Evolutionary conservation across 2,888 invertebrate species (phyloP).

Genomic region (Homarus gammarus): DNA sequence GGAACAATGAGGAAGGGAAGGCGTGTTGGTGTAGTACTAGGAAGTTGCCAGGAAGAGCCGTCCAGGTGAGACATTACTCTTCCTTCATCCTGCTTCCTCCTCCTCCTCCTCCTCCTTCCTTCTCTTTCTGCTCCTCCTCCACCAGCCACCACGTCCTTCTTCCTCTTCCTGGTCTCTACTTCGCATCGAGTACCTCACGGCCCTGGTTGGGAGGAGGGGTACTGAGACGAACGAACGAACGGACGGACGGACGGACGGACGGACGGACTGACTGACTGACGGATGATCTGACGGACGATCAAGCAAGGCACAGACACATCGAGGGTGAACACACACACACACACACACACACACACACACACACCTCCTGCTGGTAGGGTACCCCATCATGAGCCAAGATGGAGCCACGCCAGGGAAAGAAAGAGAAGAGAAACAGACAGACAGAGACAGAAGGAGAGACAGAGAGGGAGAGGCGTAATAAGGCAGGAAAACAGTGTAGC

Average conservation of each 20-base stretch:
- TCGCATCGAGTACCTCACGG: too few species aligned
- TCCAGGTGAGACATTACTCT: neutral
- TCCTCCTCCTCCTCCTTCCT: neutral
- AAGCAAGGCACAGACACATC: too few species aligned
- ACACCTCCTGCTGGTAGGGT: constrained; percentile 13
- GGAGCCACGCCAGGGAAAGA: constrained; percentile 21
- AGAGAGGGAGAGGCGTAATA: constrained; percentile 9
- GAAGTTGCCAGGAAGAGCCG: neutral
- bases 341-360: constrained; percentile 4
- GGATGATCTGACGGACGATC: too few species aligned
- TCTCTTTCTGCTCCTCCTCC: too few species aligned
- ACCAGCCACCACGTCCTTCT: too few species aligned
- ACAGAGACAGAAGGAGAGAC: too few species aligned
- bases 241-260: too few species aligned
- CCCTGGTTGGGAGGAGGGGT: too few species aligned
- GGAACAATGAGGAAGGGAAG: neutral
- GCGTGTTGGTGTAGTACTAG: neutral
- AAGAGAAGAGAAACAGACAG: too few species aligned
- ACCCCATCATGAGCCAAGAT: constrained; percentile 16
- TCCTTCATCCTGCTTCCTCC: neutral
- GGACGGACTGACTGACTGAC: too few species aligned
- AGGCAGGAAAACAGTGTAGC: constrained; percentile 24
- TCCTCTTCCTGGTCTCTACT: too few species aligned
- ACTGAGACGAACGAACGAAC: too few species aligned
- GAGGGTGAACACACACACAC: neutral